These are phyloP conservation scores for Motacilla alba DNA, from an alignment of 2,113 vertebrate genomes.

Conservation along the genomic window DNA sequence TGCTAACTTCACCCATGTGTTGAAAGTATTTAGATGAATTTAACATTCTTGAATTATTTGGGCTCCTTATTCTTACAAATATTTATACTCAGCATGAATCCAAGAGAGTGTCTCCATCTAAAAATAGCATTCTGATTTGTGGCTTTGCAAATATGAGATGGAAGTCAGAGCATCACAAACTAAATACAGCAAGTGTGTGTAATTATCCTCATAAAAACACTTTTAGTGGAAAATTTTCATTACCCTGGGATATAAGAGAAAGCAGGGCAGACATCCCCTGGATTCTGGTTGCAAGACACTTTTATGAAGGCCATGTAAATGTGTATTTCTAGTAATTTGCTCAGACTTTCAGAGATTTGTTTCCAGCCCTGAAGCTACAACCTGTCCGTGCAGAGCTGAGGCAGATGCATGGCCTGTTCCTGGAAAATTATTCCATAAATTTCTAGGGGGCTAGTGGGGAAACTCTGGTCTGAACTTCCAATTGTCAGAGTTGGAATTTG, in stretches of 20 bases:
- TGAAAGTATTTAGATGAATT: conserved; percentile 26
- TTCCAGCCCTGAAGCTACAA: background rate
- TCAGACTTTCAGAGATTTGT: background rate
- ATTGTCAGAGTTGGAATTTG: background rate
- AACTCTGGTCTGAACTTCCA: background rate
- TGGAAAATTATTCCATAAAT: background rate
- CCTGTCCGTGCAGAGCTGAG: background rate
- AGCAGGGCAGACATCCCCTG: background rate
- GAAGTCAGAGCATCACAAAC: background rate
- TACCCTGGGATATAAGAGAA: background rate
- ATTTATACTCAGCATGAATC: conserved; percentile 18
- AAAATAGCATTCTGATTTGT: conserved; percentile 22
- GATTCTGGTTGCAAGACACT: background rate
- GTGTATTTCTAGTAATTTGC: background rate
- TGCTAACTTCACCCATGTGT: background rate
- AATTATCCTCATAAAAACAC: conserved; percentile 26
- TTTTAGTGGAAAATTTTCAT: background rate
- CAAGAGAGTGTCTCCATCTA: conserved; percentile 20
- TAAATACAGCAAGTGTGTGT: background rate
- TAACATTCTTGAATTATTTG: conserved; percentile 32
- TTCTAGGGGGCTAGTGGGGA: background rate
- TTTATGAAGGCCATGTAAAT: background rate
- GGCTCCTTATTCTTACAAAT: conserved; percentile 10
- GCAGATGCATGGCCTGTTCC: background rate
- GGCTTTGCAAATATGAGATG: background rate